Base-by-base conservation (phyloP, 2,888 invertebrate species). In the Chesias legatella region DNA sequence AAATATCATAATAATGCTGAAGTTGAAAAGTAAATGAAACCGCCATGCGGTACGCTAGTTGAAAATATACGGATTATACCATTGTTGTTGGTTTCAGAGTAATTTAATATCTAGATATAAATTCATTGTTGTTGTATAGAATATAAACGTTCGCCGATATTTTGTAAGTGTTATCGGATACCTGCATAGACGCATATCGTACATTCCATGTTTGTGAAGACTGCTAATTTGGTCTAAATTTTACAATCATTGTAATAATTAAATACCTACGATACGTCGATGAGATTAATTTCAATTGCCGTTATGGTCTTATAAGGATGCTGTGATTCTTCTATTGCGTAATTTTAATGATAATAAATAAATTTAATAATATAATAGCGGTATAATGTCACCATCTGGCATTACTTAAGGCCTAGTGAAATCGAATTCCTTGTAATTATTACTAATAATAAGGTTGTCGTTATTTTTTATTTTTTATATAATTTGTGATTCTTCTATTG, bases 151-250 rank as follows among this genome's bases (percentile, higher is more conserved):
- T 78, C 69, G 73, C 82, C 76, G 79, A 79, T 80, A 79, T 79
- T 63, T 75, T 67, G 75, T 82, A 84, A 85, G 82, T 84, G 81
- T 85, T 83, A 83, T 80, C 79, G 80, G 78, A 82, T 82, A 84
- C 80, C 80, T 84, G 81, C 83, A 81, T 84, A 85, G 83, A 80
- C 85, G 86, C 88, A 88, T 88, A 88, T 88, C 86, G 83, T 82
- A 86, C 86, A 88, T 88, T 88, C 88, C 88, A 86, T 84, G 79
- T 85, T 85, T 82, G 83, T 86, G 72, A 88, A 88, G 88, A 88
- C 88, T 88, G 88, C 85, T 82, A 83, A 84, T 82, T 86, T 85
- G 88, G 86, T 88, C 86, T 86, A 86, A 88, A 88, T 88, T 88
- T 83, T 88, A 86, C 80, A 86, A 82, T 79, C 79, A 80, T 78